Evolutionary conservation across 2,797 vertebrate species (phyloP).

Genomic region (Ceryle rudis): DNA sequence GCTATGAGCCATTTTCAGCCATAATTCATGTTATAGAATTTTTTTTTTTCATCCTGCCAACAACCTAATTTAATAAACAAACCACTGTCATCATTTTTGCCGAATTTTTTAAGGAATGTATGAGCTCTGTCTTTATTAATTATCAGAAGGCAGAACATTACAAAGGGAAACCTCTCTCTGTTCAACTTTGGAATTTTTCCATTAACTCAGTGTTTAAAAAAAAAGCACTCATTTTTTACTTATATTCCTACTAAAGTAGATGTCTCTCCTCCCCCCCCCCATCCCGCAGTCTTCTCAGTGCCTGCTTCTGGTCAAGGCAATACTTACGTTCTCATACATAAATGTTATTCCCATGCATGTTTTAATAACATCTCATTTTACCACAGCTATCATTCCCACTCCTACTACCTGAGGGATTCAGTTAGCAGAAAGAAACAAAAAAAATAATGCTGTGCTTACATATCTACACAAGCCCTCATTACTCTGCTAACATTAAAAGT

Average conservation of each 20-base stretch:
- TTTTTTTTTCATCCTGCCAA: slow-evolving; percentile 70
- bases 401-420: background rate
- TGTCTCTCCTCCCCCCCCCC: background rate
- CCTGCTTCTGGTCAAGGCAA: slow-evolving; percentile 54
- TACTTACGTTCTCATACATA: slow-evolving; percentile 43
- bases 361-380: slow-evolving; percentile 23
- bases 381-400: background rate
- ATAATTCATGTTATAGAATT: slow-evolving; percentile 68
- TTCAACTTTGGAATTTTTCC: slow-evolving; percentile 59
- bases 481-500: background rate
- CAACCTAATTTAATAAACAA: slow-evolving; percentile 77
- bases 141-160: slow-evolving; percentile 61
- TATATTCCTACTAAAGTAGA: slow-evolving; percentile 32
- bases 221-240: background rate
- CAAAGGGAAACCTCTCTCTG: slow-evolving; percentile 47
- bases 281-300: slow-evolving; percentile 42
- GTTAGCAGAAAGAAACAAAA: background rate
- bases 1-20: slow-evolving; percentile 60
- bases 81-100: slow-evolving; percentile 69
- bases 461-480: background rate
- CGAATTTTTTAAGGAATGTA: slow-evolving; percentile 63
- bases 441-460: background rate
- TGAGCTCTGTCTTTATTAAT: slow-evolving; percentile 78
- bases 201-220: slow-evolving; percentile 53
- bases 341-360: slow-evolving; percentile 19